Base-by-base conservation (phyloP, 2,888 invertebrate species). In the Cotesia congregata region DNA sequence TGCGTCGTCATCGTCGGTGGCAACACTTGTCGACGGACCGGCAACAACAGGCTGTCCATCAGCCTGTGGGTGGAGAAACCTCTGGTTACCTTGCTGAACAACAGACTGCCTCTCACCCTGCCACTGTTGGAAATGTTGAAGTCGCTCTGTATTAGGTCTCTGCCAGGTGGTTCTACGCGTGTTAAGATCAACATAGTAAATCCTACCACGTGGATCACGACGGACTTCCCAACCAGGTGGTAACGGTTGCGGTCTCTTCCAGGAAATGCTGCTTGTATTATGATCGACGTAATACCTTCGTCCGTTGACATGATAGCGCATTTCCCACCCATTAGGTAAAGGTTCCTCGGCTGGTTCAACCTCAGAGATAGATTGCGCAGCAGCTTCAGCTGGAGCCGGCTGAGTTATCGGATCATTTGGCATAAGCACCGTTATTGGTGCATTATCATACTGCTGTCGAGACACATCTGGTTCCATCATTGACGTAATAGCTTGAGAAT, bases 251-350 rank as follows among this genome's bases (percentile, higher is more conserved):
- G 98, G 96, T 82, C 97, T 93, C 90, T 98, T 98, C 99, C 99
- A 99, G 69, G 95, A 95, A 4, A 96, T 96, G 81, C 96, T 96
- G 78, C 98, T 94, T 17, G 98, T 98, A 90, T 98, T 99, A 91
- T 99, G 99, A 91, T 99, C 99, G 72, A 99, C 99, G 90, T 99
- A 99, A 90, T 99, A 99, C 78, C 96, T 92, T 81, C 97, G 91
- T 1, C 94, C 95, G 88, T 93, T 96, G 83, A 93, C 94, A 90
- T 94, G 97, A 85, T 93, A 94, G 85, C 98, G 92, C 93, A 96
- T 94, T 88, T 95, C 93, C 98, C 95, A 97, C 83, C 97, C 97
- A 6, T 94, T 93, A 1, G 97, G 97, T 79, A 98, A 90, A 1
- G 97, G 95, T 86, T 97, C 97, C 82, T 95, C 94, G 61, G 92